Evolutionary conservation across 2,888 invertebrate genomes (phyloP), one percentile per base, ranked within the genome.

Genomic region (Physocephala rufipes): DNA sequence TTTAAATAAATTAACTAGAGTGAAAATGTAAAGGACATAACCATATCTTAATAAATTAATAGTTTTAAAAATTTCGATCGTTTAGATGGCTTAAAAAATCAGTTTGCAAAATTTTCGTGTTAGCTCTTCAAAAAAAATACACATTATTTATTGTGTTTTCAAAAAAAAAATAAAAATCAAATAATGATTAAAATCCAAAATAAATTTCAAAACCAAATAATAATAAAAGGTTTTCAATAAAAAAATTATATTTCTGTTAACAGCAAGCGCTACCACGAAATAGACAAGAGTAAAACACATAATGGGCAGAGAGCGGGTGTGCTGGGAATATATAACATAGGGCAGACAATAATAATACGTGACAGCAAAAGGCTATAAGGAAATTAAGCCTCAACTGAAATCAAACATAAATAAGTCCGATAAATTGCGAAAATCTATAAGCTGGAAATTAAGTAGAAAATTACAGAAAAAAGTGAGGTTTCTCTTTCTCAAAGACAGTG

Each of bases 401-500:
- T 62, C 36, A 47, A 28, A 16, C 9, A 4, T 59, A 61, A 47
- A 67, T 26, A 36, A 36, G 9, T 36, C 36, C 36, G 36, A 9
- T 36, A 4, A 9, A 36, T 36, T 36, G 36, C 9, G 36, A 36
- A 36, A 36, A 9, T 36, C 36, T 9, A 36, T 36, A 36, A 36
- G 36, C 36, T 9, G 9, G 9, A 53, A 45, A 15, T 16, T n/a
- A 21, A 47, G 28, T 43, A 16, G 65, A 68, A 72, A n/a, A 66
- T 16, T 72, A 76, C 55, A 53, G 36, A 64, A 58, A 58, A 53
- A 65, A 70, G 69, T 74, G n/a, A n/a, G n/a, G n/a, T 74, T 70
- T 75, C 82, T 83, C 36, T 36, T 36, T 36, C 12, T 12, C 19
- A 49, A 81, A 84, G 81, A 83, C 84, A 84, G 83, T 83, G 83